Percentiles rank a stretch among this genome's conserved stretches.
Evolutionary conservation across 2,888 invertebrate genomes (phyloP).

Genomic region (Aspidiotus rigidus): DNA sequence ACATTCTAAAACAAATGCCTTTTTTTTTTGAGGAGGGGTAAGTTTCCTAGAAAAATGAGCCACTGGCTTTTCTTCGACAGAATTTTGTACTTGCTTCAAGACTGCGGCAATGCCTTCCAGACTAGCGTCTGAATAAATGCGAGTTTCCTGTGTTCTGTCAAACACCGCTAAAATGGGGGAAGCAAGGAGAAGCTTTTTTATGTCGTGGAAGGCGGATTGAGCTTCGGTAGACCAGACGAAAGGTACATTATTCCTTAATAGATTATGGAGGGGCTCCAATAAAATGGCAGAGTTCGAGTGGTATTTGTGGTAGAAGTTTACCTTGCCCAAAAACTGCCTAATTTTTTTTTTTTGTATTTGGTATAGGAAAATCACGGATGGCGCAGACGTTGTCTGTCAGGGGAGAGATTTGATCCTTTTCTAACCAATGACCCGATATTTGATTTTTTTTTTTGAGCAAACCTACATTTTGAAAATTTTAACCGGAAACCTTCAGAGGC

Average conservation of each 20-base stretch:
- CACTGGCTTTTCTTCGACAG: neutral
- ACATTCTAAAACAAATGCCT: neutral
- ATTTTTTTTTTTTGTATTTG: too few relatives aligned
- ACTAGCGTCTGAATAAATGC: constrained; percentile 37
- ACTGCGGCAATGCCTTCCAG: neutral
- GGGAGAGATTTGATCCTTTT: too few relatives aligned
- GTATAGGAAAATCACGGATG: constrained; percentile 17
- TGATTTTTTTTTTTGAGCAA: too few relatives aligned
- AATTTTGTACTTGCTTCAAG: neutral
- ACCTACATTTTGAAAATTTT: too few relatives aligned
- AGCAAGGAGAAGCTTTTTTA: constrained; percentile 30
- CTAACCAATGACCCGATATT: too few relatives aligned
- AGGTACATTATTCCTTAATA: constrained; percentile 33
- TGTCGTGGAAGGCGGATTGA: constrained; percentile 31
- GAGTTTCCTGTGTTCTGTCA: constrained; percentile 34
- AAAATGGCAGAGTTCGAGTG: constrained; percentile 18
- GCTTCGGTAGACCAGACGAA: constrained; percentile 36
- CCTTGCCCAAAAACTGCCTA: constrained; percentile 31
- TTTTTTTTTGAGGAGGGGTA: neutral
- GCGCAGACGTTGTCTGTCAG: too few relatives aligned
- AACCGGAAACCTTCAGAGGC: too few relatives aligned
- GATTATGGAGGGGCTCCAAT: constrained; percentile 25
- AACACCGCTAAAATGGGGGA: constrained; percentile 36
- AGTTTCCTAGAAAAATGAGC: neutral
- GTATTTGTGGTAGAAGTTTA: constrained; percentile 33